Conservation (phyloP, 2,888 invertebrate species). For the Girardia tigrina region DNA sequence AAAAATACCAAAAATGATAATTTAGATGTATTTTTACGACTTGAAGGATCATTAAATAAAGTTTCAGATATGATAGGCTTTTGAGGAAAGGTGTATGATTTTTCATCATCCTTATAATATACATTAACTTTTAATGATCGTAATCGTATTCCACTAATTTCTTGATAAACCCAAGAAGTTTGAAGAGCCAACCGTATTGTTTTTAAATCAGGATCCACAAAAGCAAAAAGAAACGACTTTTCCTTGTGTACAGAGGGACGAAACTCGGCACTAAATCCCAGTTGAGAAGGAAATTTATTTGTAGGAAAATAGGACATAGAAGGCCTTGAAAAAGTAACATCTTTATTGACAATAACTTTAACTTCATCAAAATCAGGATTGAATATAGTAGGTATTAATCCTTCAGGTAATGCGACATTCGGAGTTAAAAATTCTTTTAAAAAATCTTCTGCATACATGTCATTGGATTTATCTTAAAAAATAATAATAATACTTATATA, state of each 20-base stretch:
- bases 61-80: not conserved
- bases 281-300: not conserved
- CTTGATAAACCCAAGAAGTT: not conserved
- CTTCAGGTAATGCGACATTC: not conserved
- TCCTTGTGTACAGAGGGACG: not conserved
- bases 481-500: not conserved
- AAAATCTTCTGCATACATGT: not conserved
- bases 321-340: not conserved
- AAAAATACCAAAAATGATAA: not conserved
- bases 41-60: not conserved
- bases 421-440: not conserved
- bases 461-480: not conserved
- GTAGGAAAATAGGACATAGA: not conserved
- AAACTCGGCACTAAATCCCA: not conserved
- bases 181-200: not conserved
- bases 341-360: not conserved
- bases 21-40: not conserved
- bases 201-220: slow-evolving; percentile 11
- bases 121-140: not conserved
- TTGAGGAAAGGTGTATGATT: not conserved
- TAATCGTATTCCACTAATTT: not conserved
- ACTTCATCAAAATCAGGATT: not conserved
- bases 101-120: not conserved
- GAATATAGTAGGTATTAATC: not conserved
- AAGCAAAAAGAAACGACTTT: not conserved